A percentile compares a stretch with the other conserved stretches of the same genome.
These are phyloP conservation scores for Albula goreensis DNA, from an alignment of 2,113 vertebrate species.

Conservation along the genomic window DNA sequence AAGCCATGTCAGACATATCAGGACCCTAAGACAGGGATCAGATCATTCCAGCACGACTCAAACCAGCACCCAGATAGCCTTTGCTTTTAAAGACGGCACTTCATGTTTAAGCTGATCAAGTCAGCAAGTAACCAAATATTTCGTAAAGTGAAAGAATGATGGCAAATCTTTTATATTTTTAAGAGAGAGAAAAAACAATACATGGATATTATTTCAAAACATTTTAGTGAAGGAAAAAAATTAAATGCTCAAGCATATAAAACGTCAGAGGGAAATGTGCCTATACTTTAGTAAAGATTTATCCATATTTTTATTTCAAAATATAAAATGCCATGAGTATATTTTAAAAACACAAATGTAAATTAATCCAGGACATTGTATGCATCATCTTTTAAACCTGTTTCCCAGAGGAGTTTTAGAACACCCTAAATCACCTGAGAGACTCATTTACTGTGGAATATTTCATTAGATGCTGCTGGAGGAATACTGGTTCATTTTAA, in stretches of 20 bases:
- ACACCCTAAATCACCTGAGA: background rate
- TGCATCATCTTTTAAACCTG: background rate
- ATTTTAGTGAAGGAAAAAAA: background rate
- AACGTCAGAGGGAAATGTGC: constrained; percentile 13
- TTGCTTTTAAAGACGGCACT: background rate
- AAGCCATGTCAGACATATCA: constrained; percentile 12
- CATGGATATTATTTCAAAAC: background rate
- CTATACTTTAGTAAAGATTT: constrained; percentile 21
- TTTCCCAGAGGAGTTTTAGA: background rate
- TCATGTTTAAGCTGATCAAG: background rate
- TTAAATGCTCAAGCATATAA: constrained; percentile 3
- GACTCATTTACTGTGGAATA: constrained; percentile 4
- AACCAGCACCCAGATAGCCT: background rate
- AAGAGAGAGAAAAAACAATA: background rate
- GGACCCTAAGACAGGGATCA: background rate
- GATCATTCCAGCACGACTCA: background rate
- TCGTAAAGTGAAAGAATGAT: background rate
- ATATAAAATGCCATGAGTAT: constrained; percentile 16
- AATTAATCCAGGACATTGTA: background rate
- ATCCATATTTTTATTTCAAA: constrained; percentile 9
- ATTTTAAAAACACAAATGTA: background rate
- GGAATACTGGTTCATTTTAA: constrained; percentile 15
- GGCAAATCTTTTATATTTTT: constrained; percentile 18
- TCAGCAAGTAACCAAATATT: constrained; percentile 3
- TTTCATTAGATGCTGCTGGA: background rate